Base-by-base conservation (phyloP, 2,888 invertebrate species). In the Deilephila porcellus region DNA sequence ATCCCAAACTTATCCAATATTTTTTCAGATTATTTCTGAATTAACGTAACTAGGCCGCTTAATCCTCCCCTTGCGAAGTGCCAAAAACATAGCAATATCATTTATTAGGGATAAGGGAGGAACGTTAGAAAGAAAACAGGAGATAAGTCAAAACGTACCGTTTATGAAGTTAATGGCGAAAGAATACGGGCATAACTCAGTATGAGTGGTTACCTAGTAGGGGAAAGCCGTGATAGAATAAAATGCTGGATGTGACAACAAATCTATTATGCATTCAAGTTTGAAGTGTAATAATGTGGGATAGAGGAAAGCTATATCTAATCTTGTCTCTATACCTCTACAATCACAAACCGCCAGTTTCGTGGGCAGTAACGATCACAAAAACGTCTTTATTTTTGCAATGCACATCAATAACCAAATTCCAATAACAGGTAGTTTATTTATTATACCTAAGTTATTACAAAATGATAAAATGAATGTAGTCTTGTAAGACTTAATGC, bases 141-240 rank as follows among this genome's bases (percentile, higher is more conserved):
- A 74, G 74, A 59, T 34, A 70, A 75, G 76, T 74, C 75, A 75
- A 74, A 73, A 73, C 73, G 75, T 71, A 73, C 76, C 80, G 78
- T 81, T 80, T 79, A 82, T 81, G 82, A 81, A 76, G 80, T 78
- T 84, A 85, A 85, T 81, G 81, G 83, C 79, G 77, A 78, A 82
- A 83, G 82, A 85, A 85, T 85, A 81, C 77, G 79, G 75, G 75
- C 78, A 82, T 86, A 84, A 83, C 79, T 86, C 85, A 84, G 77
- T 74, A 78, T 79, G 82, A 82, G 80, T 80, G 79, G 80, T 80
- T 82, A 81, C 82, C 80, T 81, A 77, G 71, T 25, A 74, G 78
- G 77, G 73, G 76, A 64, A 60, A 70, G 67, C n/a, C 77, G 60
- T 60, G 52, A 70, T 74, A 56, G 60, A 74, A 67, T 34, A 25